Base-by-base conservation (phyloP, 92 coral and sea anemone species). In the Umimayanthus chanpuru region DNA sequence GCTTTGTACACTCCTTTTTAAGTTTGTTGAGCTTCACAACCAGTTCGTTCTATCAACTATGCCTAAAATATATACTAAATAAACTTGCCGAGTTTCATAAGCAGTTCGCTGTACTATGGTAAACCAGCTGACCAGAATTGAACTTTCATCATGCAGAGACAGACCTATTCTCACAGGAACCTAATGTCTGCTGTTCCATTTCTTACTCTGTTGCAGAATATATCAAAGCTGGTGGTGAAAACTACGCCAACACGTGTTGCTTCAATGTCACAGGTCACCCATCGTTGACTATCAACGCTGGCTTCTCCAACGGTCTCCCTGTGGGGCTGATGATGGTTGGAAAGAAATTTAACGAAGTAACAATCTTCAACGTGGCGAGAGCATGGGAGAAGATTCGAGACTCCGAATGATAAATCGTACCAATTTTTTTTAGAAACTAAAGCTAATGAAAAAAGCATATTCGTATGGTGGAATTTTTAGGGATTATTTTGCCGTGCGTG, bases 261-360 rank as follows among this genome's bases (percentile, higher is more conserved):
- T 93, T 93, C 77, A 89, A 95, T 86, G 84, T 87, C 76, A 88
- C 96, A 29, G 98, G 96, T 29, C 98, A 93, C 81, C 98, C 98
- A 21, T 89, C 98, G 38, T 86, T 95, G 88, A 61, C 94, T 40
- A 92, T 95, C 93, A 93, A 92, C 93, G 96, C 95, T 23, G 96
- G 96, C 21, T 91, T 93, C 81, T 92, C 95, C 20, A 88, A 89
- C 58, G 98, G 96, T 67, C 90, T 95, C 55, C 98, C 96, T 50
- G 98, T 95, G 55, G 98, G 98, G 9, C 88, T 95, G 95, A 95
- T 93, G 96, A 92, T 93, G n/a, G 81, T 90, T 41, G 98, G 96
- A 53, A 88, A 88, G 81, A 90, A 71, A 88, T 95, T 93, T 92
- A 92, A 95, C 81, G 98, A 95, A 43, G 86, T 81, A 55, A 94